Evolutionary conservation across 2,888 invertebrate species (phyloP).

Genomic region (Odontomyia ornata): DNA sequence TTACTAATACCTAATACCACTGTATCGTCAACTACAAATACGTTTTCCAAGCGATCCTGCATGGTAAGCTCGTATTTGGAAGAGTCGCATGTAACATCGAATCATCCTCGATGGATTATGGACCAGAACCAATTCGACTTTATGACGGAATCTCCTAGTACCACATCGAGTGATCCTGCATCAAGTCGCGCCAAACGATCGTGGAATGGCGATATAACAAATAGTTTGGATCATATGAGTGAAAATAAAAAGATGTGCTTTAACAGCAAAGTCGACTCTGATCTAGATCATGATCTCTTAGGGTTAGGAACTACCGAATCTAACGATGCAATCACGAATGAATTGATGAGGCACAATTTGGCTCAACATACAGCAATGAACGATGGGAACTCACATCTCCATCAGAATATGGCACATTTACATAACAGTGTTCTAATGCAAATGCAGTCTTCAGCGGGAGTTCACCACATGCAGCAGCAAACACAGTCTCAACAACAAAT

Average conservation of each 20-base stretch:
- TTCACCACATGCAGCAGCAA: slow-evolving; percentile 41
- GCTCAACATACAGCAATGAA: slow-evolving; percentile 26
- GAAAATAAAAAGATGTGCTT: slow-evolving; percentile 51
- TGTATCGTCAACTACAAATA: slow-evolving; percentile 46
- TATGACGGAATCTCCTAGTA: slow-evolving; percentile 6
- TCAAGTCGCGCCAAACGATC: slow-evolving; percentile 45
- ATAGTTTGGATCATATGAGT: slow-evolving; percentile 46
- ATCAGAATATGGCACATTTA: slow-evolving; percentile 45
- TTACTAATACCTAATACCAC: slow-evolving; percentile 50
- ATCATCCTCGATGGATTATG: slow-evolving; percentile 47
- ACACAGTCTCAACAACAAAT: slow-evolving; percentile 42
- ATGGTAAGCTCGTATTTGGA: slow-evolving; percentile 48
- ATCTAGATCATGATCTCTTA: slow-evolving; percentile 49
- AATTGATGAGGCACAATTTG: slow-evolving; percentile 46
- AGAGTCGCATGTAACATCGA: slow-evolving; percentile 47
- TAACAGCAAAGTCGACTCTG: slow-evolving; percentile 46
- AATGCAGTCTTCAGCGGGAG: slow-evolving; percentile 40
- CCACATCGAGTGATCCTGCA: slow-evolving; percentile 7
- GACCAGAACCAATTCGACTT: slow-evolving; percentile 27
- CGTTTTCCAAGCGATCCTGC: slow-evolving; percentile 50
- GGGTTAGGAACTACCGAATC: slow-evolving; percentile 42
- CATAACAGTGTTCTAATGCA: slow-evolving; percentile 45
- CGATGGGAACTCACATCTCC: slow-evolving; percentile 32
- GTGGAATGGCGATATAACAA: slow-evolving; percentile 52
- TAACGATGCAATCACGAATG: slow-evolving; percentile 45